Base-by-base conservation (phyloP, 2,113 vertebrate genomes). In the Neotoma lepida region DNA sequence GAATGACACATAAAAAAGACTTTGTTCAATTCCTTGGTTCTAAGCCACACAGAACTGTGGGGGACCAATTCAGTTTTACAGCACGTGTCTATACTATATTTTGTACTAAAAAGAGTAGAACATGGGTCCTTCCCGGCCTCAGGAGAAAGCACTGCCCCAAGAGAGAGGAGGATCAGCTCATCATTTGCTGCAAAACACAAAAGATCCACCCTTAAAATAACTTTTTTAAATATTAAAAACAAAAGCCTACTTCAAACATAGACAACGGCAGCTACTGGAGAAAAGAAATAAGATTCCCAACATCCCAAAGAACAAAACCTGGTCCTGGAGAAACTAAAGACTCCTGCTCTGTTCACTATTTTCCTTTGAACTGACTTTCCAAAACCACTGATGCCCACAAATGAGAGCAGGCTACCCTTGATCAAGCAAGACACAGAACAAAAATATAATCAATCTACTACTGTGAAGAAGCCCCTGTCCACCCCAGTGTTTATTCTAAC, bases 381-480 rank as follows among this genome's bases (percentile, higher is more conserved):
- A 96, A 97, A 97, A 64, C 96, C 98, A 97, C 97, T 96, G 4
- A 0, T 71, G 94, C 97, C 91, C 96, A 92, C 0, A 78, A 94
- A 94, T 4, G 89, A 97, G 94, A 97, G 96, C 1, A 88, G 98
- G 97, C 97, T 98, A 98, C 98, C 98, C 98, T 98, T 98, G 97
- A 98, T 98, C 98, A 98, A 98, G 98, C 98, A 98, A 98, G 98
- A 96, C 97, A 98, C 95, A 98, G 98, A 98, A 98, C 96, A 98
- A 97, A 66, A 98, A 98, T 98, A 97, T 98, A 98, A 98, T 98
- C 98, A 98, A 96, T 97, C 97, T 95, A 98, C 98, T 98, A 97
- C 96, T 94, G 94, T 96, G 96, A 97, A 97, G 98, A 97, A 98
- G 98, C 98, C 97, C 98, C 92, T 97, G 97, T 97, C 97, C 97